Evolutionary conservation across 2,113 vertebrate species (phyloP).

Genomic region (Gila orcuttii): DNA sequence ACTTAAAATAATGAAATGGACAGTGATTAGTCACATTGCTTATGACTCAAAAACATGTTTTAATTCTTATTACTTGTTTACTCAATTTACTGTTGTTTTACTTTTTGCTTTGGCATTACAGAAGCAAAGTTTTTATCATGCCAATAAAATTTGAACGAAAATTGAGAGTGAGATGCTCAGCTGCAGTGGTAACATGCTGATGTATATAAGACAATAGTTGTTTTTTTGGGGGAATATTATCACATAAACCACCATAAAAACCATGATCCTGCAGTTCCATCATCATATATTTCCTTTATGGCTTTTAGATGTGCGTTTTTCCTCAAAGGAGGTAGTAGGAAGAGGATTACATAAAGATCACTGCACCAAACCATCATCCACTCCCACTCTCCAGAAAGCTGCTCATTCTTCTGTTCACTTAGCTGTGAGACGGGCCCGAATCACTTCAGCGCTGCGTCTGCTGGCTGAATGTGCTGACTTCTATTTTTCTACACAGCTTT

Average conservation of each 20-base stretch:
- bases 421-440: not conserved
- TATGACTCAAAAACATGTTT: not conserved
- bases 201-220: not conserved
- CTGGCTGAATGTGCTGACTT: slow-evolving; percentile 54
- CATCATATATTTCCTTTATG: slow-evolving; percentile 14
- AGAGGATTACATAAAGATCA: slow-evolving; percentile 37
- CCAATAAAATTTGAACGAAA: not conserved
- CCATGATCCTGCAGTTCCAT: slow-evolving; percentile 36
- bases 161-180: not conserved
- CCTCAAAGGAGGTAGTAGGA: slow-evolving; percentile 29
- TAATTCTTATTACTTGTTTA: not conserved
- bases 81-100: not conserved
- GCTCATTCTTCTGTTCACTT: slow-evolving; percentile 9
- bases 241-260: slow-evolving; percentile 21
- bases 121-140: not conserved
- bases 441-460: slow-evolving; percentile 46
- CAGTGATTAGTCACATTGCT: not conserved
- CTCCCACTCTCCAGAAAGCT: not conserved
- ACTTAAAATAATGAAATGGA: not conserved
- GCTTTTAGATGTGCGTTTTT: slow-evolving; percentile 39
- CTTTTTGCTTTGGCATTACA: not conserved
- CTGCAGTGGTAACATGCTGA: not conserved
- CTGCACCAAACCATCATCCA: slow-evolving; percentile 12
- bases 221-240: not conserved
- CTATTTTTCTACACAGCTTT: slow-evolving; percentile 34